Evolutionary conservation across 1,140 invertebrate genomes (phyloP), one percentile per base, ranked within the genome.

Genomic region (Lysiphlebus fabarum): DNA sequence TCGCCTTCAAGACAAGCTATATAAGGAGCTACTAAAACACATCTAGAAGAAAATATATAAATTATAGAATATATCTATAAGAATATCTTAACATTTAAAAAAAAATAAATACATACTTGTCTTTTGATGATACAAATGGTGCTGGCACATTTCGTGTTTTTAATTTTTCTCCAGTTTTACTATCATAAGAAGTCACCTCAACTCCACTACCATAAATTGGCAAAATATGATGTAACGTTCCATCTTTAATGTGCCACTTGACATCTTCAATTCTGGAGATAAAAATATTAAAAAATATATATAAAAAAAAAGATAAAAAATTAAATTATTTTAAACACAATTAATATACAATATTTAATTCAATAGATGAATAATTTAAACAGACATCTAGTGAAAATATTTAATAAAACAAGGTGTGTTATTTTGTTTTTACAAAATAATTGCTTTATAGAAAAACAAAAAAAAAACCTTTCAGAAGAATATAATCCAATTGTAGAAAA

Each of bases 141-240:
- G 86, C 84, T 36, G 84, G 79, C 44, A 90, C 75, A 68, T 82
- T 85, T 26, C 79, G 82, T 7, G 82, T 83, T 55, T 76, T 81
- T 7, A 83, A 74, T 68, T 87, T 86, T 61, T 84, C 81, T n/a
- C 87, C 87, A 7, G 83, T 85, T 64, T 82, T 80, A 36, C 85
- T 75, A 60, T 87, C 84, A 64, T 89, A 90, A 43, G 82, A 82
- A 5, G 84, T 85, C 3, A 90, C 81, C 74, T 90, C 87, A n/a
- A 90, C 71, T 59, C 87, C 86, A 36, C 84, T 86, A 10, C 82
- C 82, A 65, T 83, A 82, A 14, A 83, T 79, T 1, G 86, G 86
- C 47, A 88, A 66, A 65, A 90, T 81, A 70, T 90, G 87, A 59
- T 88, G 81, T 11, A 90, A 70, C 44, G 83, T 75, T 26, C 82